These are phyloP conservation scores for Porphyrio hochstetteri DNA, from an alignment of 2,113 vertebrate species.

Conservation along the genomic window DNA sequence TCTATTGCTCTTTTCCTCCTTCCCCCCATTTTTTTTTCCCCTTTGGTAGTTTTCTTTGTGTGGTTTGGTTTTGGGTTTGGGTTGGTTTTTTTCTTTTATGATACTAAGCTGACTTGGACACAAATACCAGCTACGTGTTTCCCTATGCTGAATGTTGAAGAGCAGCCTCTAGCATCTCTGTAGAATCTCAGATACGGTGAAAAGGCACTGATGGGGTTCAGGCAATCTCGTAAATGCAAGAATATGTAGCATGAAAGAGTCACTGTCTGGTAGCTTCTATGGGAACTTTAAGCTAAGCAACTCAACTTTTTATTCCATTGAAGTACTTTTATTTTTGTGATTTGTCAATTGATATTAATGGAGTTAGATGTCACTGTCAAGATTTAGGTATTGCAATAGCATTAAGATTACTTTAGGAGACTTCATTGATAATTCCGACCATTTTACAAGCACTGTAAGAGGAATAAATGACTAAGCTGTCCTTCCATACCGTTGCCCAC, in stretches of 20 bases:
- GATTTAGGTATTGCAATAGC: background rate
- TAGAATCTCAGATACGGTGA: background rate
- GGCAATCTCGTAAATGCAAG: background rate
- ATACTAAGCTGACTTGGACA: background rate
- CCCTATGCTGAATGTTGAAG: background rate
- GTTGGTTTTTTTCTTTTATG: background rate
- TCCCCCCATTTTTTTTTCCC: background rate
- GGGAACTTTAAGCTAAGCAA: background rate
- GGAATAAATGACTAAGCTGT: background rate
- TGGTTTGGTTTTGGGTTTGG: no score
- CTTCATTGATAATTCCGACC: background rate
- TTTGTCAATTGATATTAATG: background rate
- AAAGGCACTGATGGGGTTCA: background rate
- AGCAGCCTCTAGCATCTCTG: background rate
- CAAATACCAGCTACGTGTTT: background rate
- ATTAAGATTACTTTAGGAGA: background rate
- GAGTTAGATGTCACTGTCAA: background rate
- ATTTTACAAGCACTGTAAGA: background rate
- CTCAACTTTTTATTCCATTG: background rate
- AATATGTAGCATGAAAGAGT: accelerated
- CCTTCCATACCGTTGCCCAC: background rate
- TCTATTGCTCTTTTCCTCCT: background rate
- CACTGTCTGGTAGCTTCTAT: background rate
- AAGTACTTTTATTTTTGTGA: background rate
- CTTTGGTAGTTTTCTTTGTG: background rate